phyloP scores from a whole-genome alignment of 2,888 invertebrate genomes.

The Scaptomyza reducta region DNA sequence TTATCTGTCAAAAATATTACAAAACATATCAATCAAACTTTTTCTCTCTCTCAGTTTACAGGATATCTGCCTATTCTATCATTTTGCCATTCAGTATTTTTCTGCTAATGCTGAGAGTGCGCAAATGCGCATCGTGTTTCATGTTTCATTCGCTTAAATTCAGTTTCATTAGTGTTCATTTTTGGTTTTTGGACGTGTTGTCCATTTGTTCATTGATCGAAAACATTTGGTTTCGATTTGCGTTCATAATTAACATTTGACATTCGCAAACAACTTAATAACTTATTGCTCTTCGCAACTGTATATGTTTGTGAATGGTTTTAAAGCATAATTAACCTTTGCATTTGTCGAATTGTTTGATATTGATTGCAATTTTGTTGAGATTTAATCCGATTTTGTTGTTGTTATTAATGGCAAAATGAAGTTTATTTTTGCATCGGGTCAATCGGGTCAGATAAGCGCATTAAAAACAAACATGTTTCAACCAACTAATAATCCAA shows the following conservation, averaged over 20 bases:
- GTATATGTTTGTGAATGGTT: no score
- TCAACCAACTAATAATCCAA: constrained; percentile 28
- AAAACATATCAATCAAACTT: no score
- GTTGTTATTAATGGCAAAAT: constrained; percentile 12
- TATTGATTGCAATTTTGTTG: constrained; percentile 3
- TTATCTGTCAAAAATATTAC: no score
- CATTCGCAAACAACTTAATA: background rate
- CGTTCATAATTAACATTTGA: constrained; percentile 75
- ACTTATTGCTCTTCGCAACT: no score
- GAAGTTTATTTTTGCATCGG: constrained; percentile 15
- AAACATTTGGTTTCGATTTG: constrained; percentile 80
- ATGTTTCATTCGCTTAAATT: constrained; percentile 54
- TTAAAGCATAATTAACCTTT: background rate
- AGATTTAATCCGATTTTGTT: constrained; percentile 24
- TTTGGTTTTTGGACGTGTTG: constrained; percentile 37
- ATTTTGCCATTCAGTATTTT: background rate
- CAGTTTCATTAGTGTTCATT: constrained; percentile 57
- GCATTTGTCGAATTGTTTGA: constrained; percentile 10
- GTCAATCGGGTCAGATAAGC: constrained; percentile 31
- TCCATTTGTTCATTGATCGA: constrained; percentile 66
- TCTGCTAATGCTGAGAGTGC: constrained; percentile 13
- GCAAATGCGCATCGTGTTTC: constrained; percentile 52
- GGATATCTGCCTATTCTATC: background rate
- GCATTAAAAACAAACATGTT: constrained; percentile 27
- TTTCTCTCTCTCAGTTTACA: background rate